Evolutionary conservation across 1,140 invertebrate species (phyloP), one percentile per base, ranked within the genome.

Genomic region (Cyphomyrmex costatus): DNA sequence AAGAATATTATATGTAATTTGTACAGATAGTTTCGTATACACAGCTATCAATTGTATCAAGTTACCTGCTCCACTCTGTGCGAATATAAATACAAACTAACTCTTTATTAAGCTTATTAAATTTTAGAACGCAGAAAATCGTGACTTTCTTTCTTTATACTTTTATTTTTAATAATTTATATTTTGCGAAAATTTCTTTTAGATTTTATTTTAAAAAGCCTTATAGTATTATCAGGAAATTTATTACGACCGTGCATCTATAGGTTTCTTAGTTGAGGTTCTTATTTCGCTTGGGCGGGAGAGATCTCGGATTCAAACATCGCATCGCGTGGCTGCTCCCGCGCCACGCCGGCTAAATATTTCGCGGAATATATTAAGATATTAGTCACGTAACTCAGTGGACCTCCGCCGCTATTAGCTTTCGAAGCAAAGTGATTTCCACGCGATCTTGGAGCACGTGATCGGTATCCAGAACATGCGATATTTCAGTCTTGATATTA

Each of bases 261-360:
- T 68, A 68, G 27, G 27, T 33, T 56, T 27, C 63, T 79, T 68
- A 53, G 42, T 68, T 49, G 33, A 68, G 79, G 68, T 60, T 73
- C 79, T 73, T 74, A 73, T 74, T 83, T 74, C 51, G 68, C 68
- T 74, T 83, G 61, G 63, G 87, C 86, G 87, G 87, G 87, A 88
- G 79, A 33, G 12, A 19, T 33, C 36, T 61, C 8, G 1, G 46
- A 63, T 88, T 88, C 78, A 68, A 88, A 83, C 24, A 16, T 16
- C 19, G 30, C 76, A 42, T 73, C 86, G 77, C 61, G 61, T 53
- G 46, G 77, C 33, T 58, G 61, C 46, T 68, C 30, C 30, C 77
- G 53, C 53, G 46, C 27, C 42, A 51, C 14, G 19, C 51, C n/a
- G 46, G 51, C 24, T 63, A 82, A 82, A 82, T 70, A 82, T 86